Percentiles rank a stretch among this genome's conserved stretches.
Evolutionary conservation across 2,888 invertebrate genomes (phyloP).

Genomic region (Platerodrilus igneus): DNA sequence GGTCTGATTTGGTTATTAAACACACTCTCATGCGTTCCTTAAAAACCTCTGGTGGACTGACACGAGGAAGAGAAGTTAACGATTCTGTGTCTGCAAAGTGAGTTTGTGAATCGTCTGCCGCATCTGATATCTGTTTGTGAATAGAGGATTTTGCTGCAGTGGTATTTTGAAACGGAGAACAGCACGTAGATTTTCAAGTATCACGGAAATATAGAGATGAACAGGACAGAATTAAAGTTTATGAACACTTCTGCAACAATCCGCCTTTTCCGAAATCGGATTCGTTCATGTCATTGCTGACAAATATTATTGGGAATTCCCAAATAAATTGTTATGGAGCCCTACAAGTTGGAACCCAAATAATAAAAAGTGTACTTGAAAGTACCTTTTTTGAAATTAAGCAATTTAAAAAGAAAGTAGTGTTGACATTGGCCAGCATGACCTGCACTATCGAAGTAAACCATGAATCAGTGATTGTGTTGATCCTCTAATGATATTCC

Average conservation of each 20-base stretch:
- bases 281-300: conserved; percentile 22
- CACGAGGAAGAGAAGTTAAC: conserved; percentile 13
- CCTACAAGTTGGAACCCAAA: conserved; percentile 20
- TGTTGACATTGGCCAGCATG: conserved; percentile 17
- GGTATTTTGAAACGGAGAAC: conserved; percentile 16
- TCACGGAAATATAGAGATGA: conserved; percentile 17
- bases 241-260: conserved; percentile 24
- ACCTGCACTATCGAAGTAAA: conserved; percentile 21
- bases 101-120: conserved; percentile 16
- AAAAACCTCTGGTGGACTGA: conserved; percentile 11
- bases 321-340: conserved; percentile 25
- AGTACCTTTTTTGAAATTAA: conserved; percentile 6
- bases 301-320: conserved; percentile 20
- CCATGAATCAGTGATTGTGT: conserved; percentile 17
- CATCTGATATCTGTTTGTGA: conserved; percentile 15
- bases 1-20: conserved; percentile 20
- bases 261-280: conserved; percentile 24
- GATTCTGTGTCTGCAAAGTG: conserved; percentile 21
- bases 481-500: too few species aligned
- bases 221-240: conserved; percentile 23
- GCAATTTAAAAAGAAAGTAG: conserved; percentile 18
- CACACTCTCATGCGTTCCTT: conserved; percentile 10
- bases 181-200: conserved; percentile 25
- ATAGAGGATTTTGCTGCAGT: conserved; percentile 16
- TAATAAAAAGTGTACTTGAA: conserved; percentile 18